A percentile compares a stretch with the other conserved stretches of the same genome.
Conservation (phyloP, 2,113 vertebrate species). For the Tamias sibiricus region DNA sequence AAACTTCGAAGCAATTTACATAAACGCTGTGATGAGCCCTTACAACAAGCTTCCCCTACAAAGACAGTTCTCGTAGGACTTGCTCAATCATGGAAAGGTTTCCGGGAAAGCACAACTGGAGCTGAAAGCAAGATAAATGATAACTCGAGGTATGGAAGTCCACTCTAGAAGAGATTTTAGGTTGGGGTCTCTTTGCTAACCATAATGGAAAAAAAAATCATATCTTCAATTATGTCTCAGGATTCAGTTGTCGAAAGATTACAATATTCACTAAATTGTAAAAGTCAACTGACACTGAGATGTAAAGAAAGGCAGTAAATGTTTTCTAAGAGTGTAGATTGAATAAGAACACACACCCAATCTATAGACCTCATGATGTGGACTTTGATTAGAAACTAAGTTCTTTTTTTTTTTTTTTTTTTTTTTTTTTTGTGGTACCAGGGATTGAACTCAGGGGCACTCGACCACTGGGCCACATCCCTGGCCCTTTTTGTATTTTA, state of each 20-base stretch:
- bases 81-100: background rate
- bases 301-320: background rate
- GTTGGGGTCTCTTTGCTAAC: background rate
- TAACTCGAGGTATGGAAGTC: background rate
- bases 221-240: background rate
- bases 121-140: background rate
- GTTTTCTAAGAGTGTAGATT: background rate
- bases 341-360: background rate
- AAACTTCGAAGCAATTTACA: conserved; percentile 33
- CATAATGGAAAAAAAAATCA: background rate
- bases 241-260: background rate
- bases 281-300: background rate
- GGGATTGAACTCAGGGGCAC: no score
- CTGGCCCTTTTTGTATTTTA: no score
- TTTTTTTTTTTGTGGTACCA: no score
- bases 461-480: no score
- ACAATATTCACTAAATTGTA: background rate
- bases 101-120: conserved; percentile 32
- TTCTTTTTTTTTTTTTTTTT: no score
- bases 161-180: background rate
- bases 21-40: background rate
- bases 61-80: background rate
- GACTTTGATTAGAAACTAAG: background rate
- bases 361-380: background rate
- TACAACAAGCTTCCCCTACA: background rate